A percentile compares a stretch with the other conserved stretches of the same genome.
Evolutionary conservation across 2,888 invertebrate genomes (phyloP).

Genomic region (Nomada lathburiana): DNA sequence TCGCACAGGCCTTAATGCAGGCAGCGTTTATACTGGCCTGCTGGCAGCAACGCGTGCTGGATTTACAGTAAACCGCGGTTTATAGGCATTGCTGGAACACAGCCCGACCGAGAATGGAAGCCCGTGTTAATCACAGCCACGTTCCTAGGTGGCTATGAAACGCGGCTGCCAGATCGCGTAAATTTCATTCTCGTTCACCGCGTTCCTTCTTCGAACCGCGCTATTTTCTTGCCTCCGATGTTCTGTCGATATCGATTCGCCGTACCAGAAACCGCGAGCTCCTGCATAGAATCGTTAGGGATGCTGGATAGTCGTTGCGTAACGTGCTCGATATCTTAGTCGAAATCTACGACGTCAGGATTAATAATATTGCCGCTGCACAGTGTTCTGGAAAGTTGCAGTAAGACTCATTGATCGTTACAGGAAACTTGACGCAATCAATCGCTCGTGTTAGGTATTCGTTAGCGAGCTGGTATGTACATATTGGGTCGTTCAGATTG

Average conservation of each 20-base stretch:
- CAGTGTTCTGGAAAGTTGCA: background rate
- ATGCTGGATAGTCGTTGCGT: background rate
- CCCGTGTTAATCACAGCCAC: slow-evolving; percentile 61
- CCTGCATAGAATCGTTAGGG: background rate
- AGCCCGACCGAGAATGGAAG: slow-evolving; percentile 61
- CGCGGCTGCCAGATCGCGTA: slow-evolving; percentile 53
- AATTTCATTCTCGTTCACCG: slow-evolving; percentile 50
- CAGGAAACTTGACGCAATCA: background rate
- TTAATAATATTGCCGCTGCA: background rate
- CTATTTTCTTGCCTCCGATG: slow-evolving; percentile 19
- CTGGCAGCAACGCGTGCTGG: slow-evolving; percentile 63
- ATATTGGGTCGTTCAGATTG: background rate
- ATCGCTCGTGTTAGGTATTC: background rate
- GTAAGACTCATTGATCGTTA: background rate
- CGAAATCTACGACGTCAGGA: background rate
- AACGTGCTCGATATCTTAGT: background rate
- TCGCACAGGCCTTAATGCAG: slow-evolving; percentile 57
- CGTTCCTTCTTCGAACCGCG: slow-evolving; percentile 10
- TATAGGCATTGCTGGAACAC: slow-evolving; percentile 66
- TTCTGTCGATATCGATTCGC: slow-evolving; percentile 1
- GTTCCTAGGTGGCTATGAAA: slow-evolving; percentile 51
- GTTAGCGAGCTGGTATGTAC: background rate
- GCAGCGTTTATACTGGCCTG: slow-evolving; percentile 57
- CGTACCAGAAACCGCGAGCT: background rate
- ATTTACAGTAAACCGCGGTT: slow-evolving; percentile 70